Evolutionary conservation across 2,888 invertebrate genomes (phyloP).

Genomic region (Troilus luridus): DNA sequence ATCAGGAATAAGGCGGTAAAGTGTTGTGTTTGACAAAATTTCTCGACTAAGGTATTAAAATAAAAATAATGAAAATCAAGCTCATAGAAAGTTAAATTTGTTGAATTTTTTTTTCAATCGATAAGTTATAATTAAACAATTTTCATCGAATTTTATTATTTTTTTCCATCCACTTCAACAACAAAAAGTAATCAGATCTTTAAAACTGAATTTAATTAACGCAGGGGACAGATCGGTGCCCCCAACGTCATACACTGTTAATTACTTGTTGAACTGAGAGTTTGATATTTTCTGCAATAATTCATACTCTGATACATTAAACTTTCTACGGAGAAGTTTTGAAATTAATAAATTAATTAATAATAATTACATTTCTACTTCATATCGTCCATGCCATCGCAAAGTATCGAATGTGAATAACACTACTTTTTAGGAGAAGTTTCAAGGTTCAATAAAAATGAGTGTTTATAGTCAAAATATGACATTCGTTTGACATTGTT

Average conservation of each 20-base stretch:
- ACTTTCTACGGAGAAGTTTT: not conserved
- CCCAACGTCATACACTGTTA: not conserved
- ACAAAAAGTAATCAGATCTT: not conserved
- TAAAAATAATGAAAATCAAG: too few relatives aligned
- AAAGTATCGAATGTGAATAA: too few relatives aligned
- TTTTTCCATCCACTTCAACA: not conserved
- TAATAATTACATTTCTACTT: not conserved
- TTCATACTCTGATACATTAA: not conserved
- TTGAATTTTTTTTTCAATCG: too few relatives aligned
- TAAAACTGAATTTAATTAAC: not conserved
- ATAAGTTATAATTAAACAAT: too few relatives aligned
- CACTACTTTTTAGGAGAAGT: too few relatives aligned
- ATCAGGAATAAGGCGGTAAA: too few relatives aligned
- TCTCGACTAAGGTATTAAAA: too few relatives aligned
- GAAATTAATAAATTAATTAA: not conserved
- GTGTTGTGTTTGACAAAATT: too few relatives aligned
- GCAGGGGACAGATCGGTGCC: not conserved
- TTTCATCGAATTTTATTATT: not conserved
- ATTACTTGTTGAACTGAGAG: not conserved
- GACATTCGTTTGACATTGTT: too few relatives aligned
- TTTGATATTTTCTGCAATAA: not conserved
- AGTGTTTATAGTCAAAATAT: too few relatives aligned
- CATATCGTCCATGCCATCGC: not conserved
- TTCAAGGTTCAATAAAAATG: too few relatives aligned
- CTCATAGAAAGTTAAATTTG: too few relatives aligned